Evolutionary conservation across 2,888 invertebrate species (phyloP).

Genomic region (Brachypterus glaber): DNA sequence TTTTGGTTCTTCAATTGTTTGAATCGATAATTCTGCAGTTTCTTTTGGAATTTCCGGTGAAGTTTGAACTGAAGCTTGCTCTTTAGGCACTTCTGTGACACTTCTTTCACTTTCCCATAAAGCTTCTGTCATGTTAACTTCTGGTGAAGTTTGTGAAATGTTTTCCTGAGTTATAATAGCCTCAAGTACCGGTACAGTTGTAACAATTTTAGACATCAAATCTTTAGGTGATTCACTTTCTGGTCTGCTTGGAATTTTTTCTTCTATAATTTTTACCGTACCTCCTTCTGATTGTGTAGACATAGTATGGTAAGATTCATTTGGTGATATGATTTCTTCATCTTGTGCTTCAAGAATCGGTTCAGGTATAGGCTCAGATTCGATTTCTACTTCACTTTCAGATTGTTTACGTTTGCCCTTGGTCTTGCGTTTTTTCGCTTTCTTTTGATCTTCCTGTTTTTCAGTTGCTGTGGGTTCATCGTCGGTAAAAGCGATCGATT

Average conservation of each 20-base stretch:
- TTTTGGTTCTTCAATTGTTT: conserved; percentile 44
- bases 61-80: conserved; percentile 44
- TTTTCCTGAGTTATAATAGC: conserved; percentile 49
- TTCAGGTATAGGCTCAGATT: conserved; percentile 22
- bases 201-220: conserved; percentile 39
- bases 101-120: conserved; percentile 36
- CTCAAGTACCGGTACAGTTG: conserved; percentile 51
- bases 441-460: conserved; percentile 30
- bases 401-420: conserved; percentile 33
- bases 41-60: conserved; percentile 45
- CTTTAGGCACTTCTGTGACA: conserved; percentile 33
- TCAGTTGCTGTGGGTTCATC: conserved; percentile 30
- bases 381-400: conserved; percentile 36
- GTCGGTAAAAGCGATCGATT: conserved; percentile 38
- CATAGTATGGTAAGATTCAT: conserved; percentile 51
- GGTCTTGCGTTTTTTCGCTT: conserved; percentile 35
- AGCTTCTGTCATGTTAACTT: conserved; percentile 24
- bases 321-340: conserved; percentile 44
- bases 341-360: conserved; percentile 40
- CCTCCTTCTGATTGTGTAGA: conserved; percentile 50
- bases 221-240: conserved; percentile 48
- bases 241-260: conserved; percentile 49
- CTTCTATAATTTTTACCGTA: conserved; percentile 58
- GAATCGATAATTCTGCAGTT: conserved; percentile 42
- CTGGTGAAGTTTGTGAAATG: conserved; percentile 52